A percentile compares a stretch with the other conserved stretches of the same genome.
Conservation (phyloP, 2,113 vertebrate genomes). For the Oreochromis niloticus region DNA sequence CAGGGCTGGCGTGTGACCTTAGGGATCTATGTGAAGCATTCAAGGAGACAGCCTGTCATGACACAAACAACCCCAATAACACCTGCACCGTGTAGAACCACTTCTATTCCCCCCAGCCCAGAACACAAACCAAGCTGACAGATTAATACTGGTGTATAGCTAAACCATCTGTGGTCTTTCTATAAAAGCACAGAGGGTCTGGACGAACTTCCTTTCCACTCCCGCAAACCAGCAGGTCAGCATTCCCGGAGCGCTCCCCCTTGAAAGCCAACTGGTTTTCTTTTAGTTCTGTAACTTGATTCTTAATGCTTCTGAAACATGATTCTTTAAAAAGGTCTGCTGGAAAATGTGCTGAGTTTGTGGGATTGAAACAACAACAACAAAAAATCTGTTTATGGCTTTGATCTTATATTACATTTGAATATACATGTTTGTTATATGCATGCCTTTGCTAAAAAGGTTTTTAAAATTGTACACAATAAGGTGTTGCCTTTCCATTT, state of each 20-base stretch:
- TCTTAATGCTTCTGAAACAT: constrained; percentile 21
- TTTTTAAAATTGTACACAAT: not conserved
- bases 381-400: not conserved
- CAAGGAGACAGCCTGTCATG: constrained; percentile 19
- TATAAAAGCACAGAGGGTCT: constrained; percentile 13
- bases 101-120: not conserved
- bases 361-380: not conserved
- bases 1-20: constrained; percentile 24
- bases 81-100: constrained; percentile 39
- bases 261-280: not conserved
- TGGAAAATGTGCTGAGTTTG: constrained; percentile 38
- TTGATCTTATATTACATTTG: not conserved
- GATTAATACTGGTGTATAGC: constrained; percentile 38
- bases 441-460: not conserved
- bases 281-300: constrained; percentile 21
- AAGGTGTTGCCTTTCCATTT: not conserved
- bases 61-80: constrained; percentile 40
- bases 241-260: constrained; percentile 16
- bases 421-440: not conserved
- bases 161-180: constrained; percentile 55
- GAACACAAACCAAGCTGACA: constrained; percentile 48
- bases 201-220: not conserved
- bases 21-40: not conserved
- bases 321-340: constrained; percentile 34
- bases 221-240: constrained; percentile 35